Evolutionary conservation across 2,888 invertebrate genomes (phyloP).

Genomic region (Aplocera efformata): DNA sequence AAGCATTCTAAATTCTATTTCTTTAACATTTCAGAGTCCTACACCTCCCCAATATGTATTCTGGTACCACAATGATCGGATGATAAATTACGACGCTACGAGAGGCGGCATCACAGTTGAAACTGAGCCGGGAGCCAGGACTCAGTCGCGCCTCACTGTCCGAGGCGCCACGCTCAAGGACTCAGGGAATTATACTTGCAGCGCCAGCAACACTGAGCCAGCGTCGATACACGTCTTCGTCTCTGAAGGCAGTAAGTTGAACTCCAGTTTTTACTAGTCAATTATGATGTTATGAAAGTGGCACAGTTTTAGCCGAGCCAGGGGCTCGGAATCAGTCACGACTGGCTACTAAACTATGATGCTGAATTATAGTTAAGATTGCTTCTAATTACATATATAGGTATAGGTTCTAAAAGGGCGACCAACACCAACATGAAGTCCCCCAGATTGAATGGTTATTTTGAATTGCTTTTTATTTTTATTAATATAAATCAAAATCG

Average conservation of each 20-base stretch:
- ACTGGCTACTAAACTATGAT: too few species aligned
- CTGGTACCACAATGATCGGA: slow-evolving; percentile 97
- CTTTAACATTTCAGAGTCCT: slow-evolving; percentile 85
- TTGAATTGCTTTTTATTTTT: too few species aligned
- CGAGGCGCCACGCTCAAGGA: slow-evolving; percentile 92
- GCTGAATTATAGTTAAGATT: too few species aligned
- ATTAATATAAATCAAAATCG: background rate
- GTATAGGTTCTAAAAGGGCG: too few species aligned
- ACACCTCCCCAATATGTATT: slow-evolving; percentile 96
- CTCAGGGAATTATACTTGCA: slow-evolving; percentile 95
- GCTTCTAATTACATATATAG: too few species aligned
- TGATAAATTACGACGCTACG: slow-evolving; percentile 95
- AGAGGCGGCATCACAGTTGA: slow-evolving; percentile 90
- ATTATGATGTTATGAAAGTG: too few species aligned
- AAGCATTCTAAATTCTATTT: background rate
- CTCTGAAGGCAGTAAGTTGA: slow-evolving; percentile 87
- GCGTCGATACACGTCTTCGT: slow-evolving; percentile 94
- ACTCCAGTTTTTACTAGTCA: too few species aligned
- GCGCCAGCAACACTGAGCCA: slow-evolving; percentile 93
- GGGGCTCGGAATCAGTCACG: too few species aligned
- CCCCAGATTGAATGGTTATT: too few species aligned
- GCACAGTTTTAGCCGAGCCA: too few species aligned
- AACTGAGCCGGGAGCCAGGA: slow-evolving; percentile 91
- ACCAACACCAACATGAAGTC: too few species aligned
- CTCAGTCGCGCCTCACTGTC: slow-evolving; percentile 92